phyloP scores from a whole-genome alignment of 2,888 invertebrate genomes.

The Choristoneura rosaceana region DNA sequence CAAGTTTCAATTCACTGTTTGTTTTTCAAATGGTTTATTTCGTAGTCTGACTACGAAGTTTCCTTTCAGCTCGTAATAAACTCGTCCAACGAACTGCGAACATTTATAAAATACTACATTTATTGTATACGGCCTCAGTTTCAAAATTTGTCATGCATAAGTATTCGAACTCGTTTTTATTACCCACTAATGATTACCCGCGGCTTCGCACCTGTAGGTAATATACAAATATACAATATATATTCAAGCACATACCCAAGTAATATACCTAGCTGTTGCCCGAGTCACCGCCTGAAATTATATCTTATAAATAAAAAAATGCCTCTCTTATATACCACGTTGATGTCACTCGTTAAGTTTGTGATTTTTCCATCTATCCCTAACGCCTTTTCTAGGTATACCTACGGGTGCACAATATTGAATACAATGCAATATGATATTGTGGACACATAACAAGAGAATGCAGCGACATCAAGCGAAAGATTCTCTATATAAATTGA shows the following conservation, averaged over 20 bases:
- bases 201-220: no score
- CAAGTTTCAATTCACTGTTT: background rate
- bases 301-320: no score
- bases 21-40: slow-evolving; percentile 3
- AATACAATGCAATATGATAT: slow-evolving; percentile 16
- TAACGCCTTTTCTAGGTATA: no score
- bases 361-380: no score
- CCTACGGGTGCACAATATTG: background rate
- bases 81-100: background rate
- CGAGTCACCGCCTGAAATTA: no score
- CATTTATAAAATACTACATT: background rate
- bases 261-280: no score
- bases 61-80: background rate
- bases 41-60: background rate
- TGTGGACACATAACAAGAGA: slow-evolving; percentile 5
- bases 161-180: no score
- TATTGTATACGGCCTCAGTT: background rate
- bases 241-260: no score
- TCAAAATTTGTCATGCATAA: background rate
- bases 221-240: no score
- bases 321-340: no score
- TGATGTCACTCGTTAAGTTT: no score
- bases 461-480: background rate
- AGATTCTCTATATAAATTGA: slow-evolving; percentile 29
- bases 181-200: no score